phyloP scores from a whole-genome alignment of 2,113 vertebrate species.

The Rana temporaria region DNA sequence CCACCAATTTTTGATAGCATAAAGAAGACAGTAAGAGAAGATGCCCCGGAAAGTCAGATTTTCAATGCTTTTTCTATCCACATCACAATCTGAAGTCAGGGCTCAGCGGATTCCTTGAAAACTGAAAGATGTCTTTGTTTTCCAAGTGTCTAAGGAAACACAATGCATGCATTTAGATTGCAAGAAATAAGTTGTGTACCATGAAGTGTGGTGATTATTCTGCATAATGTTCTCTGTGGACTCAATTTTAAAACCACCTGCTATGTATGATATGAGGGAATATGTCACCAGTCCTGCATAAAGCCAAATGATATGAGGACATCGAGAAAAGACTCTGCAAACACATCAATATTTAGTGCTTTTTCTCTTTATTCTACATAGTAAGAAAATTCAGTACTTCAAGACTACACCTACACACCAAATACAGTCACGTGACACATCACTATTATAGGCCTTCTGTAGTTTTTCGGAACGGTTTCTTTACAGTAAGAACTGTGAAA shows the following conservation, averaged over 20 bases:
- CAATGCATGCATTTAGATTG: conserved; percentile 21
- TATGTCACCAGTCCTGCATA: conserved; percentile 54
- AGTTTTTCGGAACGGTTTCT: too few species aligned
- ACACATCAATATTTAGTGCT: conserved; percentile 53
- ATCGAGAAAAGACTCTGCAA: conserved; percentile 45
- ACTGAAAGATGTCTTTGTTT: not conserved
- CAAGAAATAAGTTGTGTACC: conserved; percentile 18
- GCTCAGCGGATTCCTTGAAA: conserved; percentile 12
- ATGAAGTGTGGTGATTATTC: conserved; percentile 51
- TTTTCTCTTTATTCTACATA: not conserved
- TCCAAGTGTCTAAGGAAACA: conserved; percentile 20
- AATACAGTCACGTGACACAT: too few species aligned
- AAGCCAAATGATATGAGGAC: conserved; percentile 56
- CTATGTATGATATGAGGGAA: conserved; percentile 64
- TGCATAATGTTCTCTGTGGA: conserved; percentile 57
- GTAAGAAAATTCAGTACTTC: not conserved
- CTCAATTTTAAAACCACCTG: conserved; percentile 56
- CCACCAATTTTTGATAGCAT: not conserved
- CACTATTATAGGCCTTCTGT: too few species aligned
- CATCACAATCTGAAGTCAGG: not conserved
- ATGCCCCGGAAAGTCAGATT: conserved; percentile 1
- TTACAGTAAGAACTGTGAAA: too few species aligned
- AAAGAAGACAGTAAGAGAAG: not conserved
- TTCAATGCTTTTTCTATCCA: conserved; percentile 9
- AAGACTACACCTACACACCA: not conserved